A percentile compares a stretch with the other conserved stretches of the same genome.
These are phyloP conservation scores for Meles meles DNA, from an alignment of 2,113 vertebrate species.

Conservation along the genomic window DNA sequence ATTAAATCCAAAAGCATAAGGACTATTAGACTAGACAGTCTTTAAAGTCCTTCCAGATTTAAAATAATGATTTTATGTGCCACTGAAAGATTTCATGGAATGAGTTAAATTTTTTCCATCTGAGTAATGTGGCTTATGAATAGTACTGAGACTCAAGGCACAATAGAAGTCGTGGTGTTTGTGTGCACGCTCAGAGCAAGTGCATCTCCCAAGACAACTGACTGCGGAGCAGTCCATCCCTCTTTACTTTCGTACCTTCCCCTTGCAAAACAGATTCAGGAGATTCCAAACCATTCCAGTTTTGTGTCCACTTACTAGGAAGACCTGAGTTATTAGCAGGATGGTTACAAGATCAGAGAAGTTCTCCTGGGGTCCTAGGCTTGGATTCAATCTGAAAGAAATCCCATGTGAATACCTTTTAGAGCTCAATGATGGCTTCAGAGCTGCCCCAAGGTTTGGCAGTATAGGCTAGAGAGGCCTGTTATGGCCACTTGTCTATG, in stretches of 20 bases:
- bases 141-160: background rate
- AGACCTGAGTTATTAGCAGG: background rate
- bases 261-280: background rate
- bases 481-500: background rate
- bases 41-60: background rate
- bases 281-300: background rate
- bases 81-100: background rate
- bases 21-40: background rate
- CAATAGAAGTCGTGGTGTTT: background rate
- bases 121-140: background rate
- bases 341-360: background rate
- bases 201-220: background rate
- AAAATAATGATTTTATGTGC: background rate
- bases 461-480: background rate
- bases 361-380: background rate
- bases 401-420: background rate
- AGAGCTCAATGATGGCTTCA: background rate
- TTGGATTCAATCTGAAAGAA: slow-evolving; percentile 1
- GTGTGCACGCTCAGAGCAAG: background rate
- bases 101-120: background rate
- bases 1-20: background rate
- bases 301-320: background rate
- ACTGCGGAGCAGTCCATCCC: background rate
- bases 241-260: background rate
- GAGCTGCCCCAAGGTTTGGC: background rate